Evolutionary conservation across 2,888 invertebrate genomes (phyloP).

Genomic region (Xestia c-nigrum): DNA sequence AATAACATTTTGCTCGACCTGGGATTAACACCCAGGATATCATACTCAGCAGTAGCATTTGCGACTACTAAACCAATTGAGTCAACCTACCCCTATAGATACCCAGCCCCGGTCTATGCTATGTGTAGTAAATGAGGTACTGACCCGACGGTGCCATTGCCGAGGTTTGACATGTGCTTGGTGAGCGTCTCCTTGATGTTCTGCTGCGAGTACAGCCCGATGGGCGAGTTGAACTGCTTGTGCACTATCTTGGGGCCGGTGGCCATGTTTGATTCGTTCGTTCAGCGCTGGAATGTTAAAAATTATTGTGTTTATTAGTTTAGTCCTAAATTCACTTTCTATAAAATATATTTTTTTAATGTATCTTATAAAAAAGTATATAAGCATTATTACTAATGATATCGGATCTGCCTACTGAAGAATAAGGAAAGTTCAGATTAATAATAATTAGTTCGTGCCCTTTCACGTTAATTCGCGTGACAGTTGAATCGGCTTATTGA

Average conservation of each 20-base stretch:
- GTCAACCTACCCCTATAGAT: background rate
- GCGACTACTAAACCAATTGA: background rate
- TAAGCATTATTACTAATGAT: background rate
- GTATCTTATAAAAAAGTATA: no score
- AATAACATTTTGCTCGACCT: background rate
- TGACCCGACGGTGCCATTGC: constrained; percentile 95
- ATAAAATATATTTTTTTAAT: no score
- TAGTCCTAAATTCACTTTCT: no score
- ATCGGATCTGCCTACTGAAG: background rate
- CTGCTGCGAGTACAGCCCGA: constrained; percentile 95
- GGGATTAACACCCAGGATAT: background rate
- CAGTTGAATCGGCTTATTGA: background rate
- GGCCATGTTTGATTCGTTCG: constrained; percentile 92
- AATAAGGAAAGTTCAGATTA: background rate
- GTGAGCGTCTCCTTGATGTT: constrained; percentile 95
- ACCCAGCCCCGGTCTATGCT: background rate
- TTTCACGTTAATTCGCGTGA: background rate
- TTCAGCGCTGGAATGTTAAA: constrained; percentile 85
- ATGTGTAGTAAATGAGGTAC: background rate
- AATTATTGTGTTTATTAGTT: constrained; percentile 20
- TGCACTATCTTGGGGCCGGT: constrained; percentile 94
- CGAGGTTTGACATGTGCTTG: constrained; percentile 94
- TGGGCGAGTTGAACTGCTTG: constrained; percentile 97
- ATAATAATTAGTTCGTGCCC: background rate
- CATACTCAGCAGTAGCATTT: background rate